These are phyloP conservation scores for Borostomias antarcticus DNA, from an alignment of 2,797 vertebrate genomes.

Conservation along the genomic window DNA sequence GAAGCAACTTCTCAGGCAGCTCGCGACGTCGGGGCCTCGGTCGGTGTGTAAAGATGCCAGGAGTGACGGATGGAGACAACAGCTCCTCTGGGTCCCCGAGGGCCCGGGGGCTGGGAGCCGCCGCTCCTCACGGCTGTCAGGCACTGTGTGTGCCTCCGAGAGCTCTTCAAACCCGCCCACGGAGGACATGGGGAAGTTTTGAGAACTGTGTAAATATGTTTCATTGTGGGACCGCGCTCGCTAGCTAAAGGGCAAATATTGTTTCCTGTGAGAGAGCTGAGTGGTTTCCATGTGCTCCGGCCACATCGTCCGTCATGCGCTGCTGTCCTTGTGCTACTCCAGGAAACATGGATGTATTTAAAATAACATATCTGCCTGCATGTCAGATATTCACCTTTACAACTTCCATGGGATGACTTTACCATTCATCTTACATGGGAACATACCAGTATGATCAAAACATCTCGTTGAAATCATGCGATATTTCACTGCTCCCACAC, in stretches of 20 bases:
- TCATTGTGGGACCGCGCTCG: conserved; percentile 30
- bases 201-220: conserved; percentile 48
- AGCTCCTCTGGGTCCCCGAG: conserved; percentile 51
- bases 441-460: neutral
- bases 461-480: neutral
- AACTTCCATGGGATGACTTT: neutral
- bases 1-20: conserved; percentile 67
- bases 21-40: conserved; percentile 55
- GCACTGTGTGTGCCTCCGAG: conserved; percentile 43
- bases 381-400: neutral
- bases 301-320: conserved; percentile 37
- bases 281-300: conserved; percentile 46
- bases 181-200: conserved; percentile 54
- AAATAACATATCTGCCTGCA: neutral
- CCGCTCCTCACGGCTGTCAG: conserved; percentile 29
- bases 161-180: conserved; percentile 44
- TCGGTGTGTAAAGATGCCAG: conserved; percentile 64
- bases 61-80: conserved; percentile 61
- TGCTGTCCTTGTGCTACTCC: neutral
- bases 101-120: neutral
- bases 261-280: conserved; percentile 25
- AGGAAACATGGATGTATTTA: neutral
- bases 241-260: conserved; percentile 42
- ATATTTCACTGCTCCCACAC: neutral
- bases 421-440: too few relatives aligned